A percentile compares a stretch with the other conserved stretches of the same genome.
These are phyloP conservation scores for Pocillopora grandis DNA, from an alignment of 92 coral and sea anemone genomes.

Conservation along the genomic window DNA sequence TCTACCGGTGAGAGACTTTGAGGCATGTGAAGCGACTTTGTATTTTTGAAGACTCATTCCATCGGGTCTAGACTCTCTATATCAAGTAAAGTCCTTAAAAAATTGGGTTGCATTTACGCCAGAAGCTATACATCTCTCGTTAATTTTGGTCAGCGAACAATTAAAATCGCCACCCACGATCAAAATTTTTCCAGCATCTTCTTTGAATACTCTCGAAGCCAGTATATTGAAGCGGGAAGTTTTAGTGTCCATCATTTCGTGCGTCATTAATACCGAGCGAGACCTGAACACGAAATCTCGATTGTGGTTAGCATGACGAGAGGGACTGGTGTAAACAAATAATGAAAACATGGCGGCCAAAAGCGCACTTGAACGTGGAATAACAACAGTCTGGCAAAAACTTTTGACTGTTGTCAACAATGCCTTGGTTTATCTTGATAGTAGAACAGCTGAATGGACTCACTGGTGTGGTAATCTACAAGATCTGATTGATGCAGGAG, in stretches of 20 bases:
- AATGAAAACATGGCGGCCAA: constrained; percentile 91
- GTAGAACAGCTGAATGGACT: constrained; percentile 85
- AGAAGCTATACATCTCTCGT: too few species aligned
- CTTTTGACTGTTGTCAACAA: constrained; percentile 88
- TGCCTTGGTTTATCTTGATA: constrained; percentile 89
- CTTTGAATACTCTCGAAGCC: background rate
- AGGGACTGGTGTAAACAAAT: constrained; percentile 5
- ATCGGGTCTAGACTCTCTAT: too few species aligned
- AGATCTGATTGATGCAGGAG: constrained; percentile 86
- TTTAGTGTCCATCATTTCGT: too few species aligned
- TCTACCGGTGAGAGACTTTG: too few species aligned
- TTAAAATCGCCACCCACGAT: too few species aligned
- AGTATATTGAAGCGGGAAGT: too few species aligned
- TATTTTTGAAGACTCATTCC: too few species aligned
- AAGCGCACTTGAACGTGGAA: constrained; percentile 58
- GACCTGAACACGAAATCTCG: background rate
- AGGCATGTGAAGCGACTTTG: too few species aligned
- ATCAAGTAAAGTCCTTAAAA: too few species aligned
- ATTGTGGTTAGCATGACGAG: background rate
- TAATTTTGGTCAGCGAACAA: too few species aligned
- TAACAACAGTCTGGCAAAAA: constrained; percentile 76
- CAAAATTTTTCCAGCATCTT: too few species aligned
- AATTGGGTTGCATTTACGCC: too few species aligned
- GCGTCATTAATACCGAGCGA: background rate
- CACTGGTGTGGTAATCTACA: constrained; percentile 93